Evolutionary conservation across 2,113 vertebrate genomes (phyloP).

Genomic region (Albula goreensis): DNA sequence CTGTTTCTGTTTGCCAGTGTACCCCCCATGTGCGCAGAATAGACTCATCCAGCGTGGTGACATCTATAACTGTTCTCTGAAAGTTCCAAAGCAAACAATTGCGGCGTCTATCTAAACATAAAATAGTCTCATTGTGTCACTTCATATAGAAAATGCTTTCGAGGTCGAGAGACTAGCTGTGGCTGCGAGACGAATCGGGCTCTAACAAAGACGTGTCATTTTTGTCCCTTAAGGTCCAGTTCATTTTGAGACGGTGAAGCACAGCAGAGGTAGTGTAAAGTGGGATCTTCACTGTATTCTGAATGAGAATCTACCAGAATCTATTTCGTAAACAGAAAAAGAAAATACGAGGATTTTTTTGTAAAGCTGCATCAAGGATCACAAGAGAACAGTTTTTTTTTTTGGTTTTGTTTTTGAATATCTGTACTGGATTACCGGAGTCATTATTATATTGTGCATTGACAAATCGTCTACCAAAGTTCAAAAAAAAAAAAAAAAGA

Average conservation of each 20-base stretch:
- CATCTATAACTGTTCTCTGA: slow-evolving; percentile 52
- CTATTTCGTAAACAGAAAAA: background rate
- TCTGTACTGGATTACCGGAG: background rate
- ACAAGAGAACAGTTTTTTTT: background rate
- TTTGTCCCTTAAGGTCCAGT: background rate
- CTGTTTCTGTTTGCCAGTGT: background rate
- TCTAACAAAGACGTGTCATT: background rate
- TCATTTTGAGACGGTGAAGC: background rate
- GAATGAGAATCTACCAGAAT: too few relatives aligned
- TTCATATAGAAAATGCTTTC: background rate
- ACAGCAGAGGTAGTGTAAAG: background rate
- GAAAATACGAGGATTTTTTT: background rate
- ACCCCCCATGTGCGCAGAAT: slow-evolving; percentile 26
- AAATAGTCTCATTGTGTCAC: background rate
- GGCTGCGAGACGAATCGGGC: background rate
- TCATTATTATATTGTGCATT: background rate
- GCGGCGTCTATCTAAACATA: slow-evolving; percentile 17
- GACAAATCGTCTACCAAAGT: background rate
- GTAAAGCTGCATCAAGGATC: background rate
- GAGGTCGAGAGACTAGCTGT: background rate
- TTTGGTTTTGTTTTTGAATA: background rate
- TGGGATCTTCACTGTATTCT: too few relatives aligned
- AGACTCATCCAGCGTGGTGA: slow-evolving; percentile 37
- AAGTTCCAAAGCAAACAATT: slow-evolving; percentile 43
- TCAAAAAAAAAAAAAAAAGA: background rate